Percentiles rank a stretch among this genome's conserved stretches.
Evolutionary conservation across 2,888 invertebrate species (phyloP).

Genomic region (Trachelus tabidus): DNA sequence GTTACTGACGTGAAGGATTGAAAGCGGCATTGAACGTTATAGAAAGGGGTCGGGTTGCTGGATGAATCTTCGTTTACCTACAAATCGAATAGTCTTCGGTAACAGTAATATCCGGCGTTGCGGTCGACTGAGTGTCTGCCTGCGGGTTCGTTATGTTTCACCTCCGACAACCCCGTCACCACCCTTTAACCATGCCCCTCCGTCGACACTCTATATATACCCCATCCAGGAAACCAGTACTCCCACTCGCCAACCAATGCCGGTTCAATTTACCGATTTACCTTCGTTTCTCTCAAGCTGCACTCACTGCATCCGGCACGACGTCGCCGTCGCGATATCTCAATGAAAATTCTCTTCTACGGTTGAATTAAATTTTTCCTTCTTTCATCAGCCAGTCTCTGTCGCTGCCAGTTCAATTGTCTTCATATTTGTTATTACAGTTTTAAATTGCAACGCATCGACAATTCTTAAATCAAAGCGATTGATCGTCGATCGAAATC

Average conservation of each 20-base stretch:
- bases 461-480: no score
- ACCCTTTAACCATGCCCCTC: neutral
- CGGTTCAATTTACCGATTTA: constrained; percentile 37
- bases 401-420: no score
- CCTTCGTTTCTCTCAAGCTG: neutral
- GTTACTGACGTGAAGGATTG: constrained; percentile 21
- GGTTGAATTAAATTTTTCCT: no score
- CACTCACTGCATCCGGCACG: no score
- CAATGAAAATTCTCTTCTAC: no score
- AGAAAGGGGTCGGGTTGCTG: constrained; percentile 15
- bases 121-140: constrained; percentile 33
- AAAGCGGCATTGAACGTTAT: no score
- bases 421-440: no score
- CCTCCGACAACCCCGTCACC: constrained; percentile 28
- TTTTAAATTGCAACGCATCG: no score
- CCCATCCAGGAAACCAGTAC: constrained; percentile 20
- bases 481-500: no score
- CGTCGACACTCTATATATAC: no score
- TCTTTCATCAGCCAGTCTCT: no score
- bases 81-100: constrained; percentile 59
- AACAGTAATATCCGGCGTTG: constrained; percentile 57
- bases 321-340: no score
- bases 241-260: constrained; percentile 30
- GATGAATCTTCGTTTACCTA: constrained; percentile 48
- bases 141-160: constrained; percentile 44